Evolutionary conservation across 1,140 invertebrate species (phyloP), one percentile per base, ranked within the genome.

Genomic region (Camponotus floridanus): DNA sequence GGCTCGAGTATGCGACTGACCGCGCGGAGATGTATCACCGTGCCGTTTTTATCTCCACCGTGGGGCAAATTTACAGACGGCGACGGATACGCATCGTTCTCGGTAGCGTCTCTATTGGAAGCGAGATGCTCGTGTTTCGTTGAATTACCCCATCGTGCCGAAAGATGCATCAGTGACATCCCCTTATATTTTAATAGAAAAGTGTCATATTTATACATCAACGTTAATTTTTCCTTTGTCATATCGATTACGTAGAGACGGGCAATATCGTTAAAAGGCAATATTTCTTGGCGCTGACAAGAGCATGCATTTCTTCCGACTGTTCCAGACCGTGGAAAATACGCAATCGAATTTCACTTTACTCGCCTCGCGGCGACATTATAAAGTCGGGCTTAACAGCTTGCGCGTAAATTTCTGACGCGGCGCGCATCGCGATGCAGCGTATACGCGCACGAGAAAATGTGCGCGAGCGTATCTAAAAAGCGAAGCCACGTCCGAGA

Each of bases 41-140:
- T 83, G 68, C 55, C 68, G 42, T 89, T 89, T 91, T 91, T 86
- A 87, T 84, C 81, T 59, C 39, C 57, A 4, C 33, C 55, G 45
- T 45, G 61, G 45, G 57, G 73, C 71, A 87, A 39, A 85, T 85
- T 67, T 84, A 64, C 70, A 55, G 51, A 73, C 65, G 68, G 74
- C 55, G 79, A 73, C 39, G 51, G 36, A 83, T 36, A 31, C 42
- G 73, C 42, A 55, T 55, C 39, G 39, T 83, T 73, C 79, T 36
- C 55, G 68, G 79, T 83, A 83, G 79, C 68, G 79, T 83, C 79
- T 83, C 55, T 83, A 83, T 83, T 73, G 68, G 64, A 57, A 80
- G 48, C 78, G 11, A 61, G 79, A 67, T 36, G 13, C 73, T 36
- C 21, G 13, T 21, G 57, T 33, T 39, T 33, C 33, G 45, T 55